phyloP scores from a whole-genome alignment of 92 coral and sea anemone genomes.

The Pocillopora grandis region DNA sequence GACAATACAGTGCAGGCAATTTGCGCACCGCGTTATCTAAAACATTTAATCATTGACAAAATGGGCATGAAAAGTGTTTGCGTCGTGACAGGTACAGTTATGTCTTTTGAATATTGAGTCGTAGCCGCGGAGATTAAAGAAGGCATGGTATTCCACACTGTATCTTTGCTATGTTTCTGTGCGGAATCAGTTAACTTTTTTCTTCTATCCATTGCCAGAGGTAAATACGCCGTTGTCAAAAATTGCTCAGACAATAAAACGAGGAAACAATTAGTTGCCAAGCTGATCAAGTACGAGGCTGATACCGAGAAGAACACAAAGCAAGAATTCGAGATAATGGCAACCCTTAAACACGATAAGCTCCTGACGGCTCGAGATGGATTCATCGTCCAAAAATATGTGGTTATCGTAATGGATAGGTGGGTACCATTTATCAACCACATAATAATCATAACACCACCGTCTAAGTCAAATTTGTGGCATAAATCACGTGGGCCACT shows the following conservation, averaged over 20 bases:
- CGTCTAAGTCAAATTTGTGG: too few species aligned
- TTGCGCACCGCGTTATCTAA: too few species aligned
- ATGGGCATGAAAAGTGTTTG: too few species aligned
- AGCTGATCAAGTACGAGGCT: conserved; percentile 74
- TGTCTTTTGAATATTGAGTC: too few species aligned
- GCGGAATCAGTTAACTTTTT: background rate
- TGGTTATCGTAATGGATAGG: conserved; percentile 80
- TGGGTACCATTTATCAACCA: conserved; percentile 24
- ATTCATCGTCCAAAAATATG: conserved; percentile 76
- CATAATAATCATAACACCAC: too few species aligned
- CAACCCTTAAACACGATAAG: conserved; percentile 70
- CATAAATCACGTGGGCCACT: too few species aligned
- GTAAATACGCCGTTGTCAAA: conserved; percentile 86
- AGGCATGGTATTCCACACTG: too few species aligned
- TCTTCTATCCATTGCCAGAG: conserved; percentile 40
- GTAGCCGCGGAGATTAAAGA: too few species aligned
- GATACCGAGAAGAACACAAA: conserved; percentile 78
- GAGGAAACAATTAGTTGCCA: conserved; percentile 68
- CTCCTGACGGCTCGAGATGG: conserved; percentile 72
- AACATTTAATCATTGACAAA: too few species aligned
- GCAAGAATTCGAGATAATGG: conserved; percentile 81
- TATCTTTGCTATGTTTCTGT: too few species aligned
- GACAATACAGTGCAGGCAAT: too few species aligned
- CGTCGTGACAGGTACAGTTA: too few species aligned
- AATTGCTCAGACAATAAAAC: conserved; percentile 72